Conservation (phyloP, 23 tunicate genomes). For the Corella eumyota region DNA sequence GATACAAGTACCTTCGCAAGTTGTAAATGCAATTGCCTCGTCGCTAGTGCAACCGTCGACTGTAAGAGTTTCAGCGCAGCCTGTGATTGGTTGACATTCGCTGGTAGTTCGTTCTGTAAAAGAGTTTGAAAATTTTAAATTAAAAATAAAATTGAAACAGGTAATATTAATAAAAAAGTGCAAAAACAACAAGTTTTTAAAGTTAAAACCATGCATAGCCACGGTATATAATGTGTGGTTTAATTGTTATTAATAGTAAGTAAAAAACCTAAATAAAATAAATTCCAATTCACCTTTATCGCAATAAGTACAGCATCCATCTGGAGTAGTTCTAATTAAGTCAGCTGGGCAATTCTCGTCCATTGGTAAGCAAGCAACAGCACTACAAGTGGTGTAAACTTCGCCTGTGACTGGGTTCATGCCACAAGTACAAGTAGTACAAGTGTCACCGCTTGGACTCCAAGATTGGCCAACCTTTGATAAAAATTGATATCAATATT, state of each 20-base stretch:
- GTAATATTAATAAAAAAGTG: no score
- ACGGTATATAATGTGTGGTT: no score
- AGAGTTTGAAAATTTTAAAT: not conserved
- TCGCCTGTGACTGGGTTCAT: constrained; percentile 83
- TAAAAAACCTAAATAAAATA: no score
- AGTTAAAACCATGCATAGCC: no score
- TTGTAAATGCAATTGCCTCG: constrained; percentile 31
- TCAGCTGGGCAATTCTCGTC: constrained; percentile 86
- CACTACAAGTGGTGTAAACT: constrained; percentile 76
- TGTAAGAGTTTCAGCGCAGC: constrained; percentile 25
- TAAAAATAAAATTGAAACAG: not conserved
- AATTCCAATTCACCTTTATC: constrained; percentile 66
- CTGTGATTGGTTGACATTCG: constrained; percentile 29
- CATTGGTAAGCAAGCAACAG: constrained; percentile 69
- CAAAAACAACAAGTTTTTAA: no score
- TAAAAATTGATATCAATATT: no score
- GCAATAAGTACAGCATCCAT: constrained; percentile 94
- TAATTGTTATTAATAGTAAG: no score
- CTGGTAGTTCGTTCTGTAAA: not conserved
- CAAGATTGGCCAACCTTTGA: constrained; percentile 99
- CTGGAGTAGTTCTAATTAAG: constrained; percentile 60
- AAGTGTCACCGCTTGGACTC: constrained; percentile 49
- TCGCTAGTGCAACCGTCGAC: constrained; percentile 77
- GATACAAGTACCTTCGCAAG: constrained; percentile 86
- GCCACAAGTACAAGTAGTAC: constrained; percentile 78